phyloP scores from a whole-genome alignment of 2,797 vertebrate genomes.

The Lateolabrax maculatus region DNA sequence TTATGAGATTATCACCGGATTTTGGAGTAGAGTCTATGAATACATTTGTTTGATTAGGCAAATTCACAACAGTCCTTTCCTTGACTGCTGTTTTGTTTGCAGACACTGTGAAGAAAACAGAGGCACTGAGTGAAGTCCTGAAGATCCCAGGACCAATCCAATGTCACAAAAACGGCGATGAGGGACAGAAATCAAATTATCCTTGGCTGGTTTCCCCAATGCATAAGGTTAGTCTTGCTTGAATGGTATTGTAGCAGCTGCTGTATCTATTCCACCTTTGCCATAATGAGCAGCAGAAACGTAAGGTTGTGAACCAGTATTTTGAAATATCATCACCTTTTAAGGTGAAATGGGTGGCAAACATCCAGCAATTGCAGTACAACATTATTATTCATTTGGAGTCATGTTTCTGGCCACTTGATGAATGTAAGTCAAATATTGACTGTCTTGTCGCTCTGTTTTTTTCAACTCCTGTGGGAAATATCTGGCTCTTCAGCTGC shows the following conservation, averaged over 20 bases:
- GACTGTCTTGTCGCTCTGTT: neutral
- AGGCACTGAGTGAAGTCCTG: conserved; percentile 86
- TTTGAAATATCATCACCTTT: neutral
- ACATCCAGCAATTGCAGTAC: too few species aligned
- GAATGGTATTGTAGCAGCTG: neutral
- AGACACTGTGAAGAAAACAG: conserved; percentile 88
- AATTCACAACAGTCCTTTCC: neutral
- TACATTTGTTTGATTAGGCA: conserved; percentile 9
- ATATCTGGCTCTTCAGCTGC: too few species aligned
- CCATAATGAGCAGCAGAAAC: neutral
- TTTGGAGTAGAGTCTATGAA: neutral
- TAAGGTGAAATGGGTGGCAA: neutral
- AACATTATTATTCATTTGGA: neutral
- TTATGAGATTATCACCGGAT: conserved; percentile 9
- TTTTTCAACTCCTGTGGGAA: too few species aligned
- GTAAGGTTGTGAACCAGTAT: too few species aligned
- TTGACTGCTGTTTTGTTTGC: conserved; percentile 46
- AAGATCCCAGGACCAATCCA: conserved; percentile 79
- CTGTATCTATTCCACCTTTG: neutral
- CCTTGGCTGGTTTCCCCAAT: conserved; percentile 23
- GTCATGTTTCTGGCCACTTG: neutral
- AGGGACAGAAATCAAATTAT: conserved; percentile 45
- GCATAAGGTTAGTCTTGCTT: conserved; percentile 57
- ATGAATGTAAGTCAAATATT: neutral
- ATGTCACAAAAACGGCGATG: neutral